These are phyloP conservation scores for Pogonognathellus flavescens DNA, from an alignment of 1,140 invertebrate genomes.

Conservation along the genomic window DNA sequence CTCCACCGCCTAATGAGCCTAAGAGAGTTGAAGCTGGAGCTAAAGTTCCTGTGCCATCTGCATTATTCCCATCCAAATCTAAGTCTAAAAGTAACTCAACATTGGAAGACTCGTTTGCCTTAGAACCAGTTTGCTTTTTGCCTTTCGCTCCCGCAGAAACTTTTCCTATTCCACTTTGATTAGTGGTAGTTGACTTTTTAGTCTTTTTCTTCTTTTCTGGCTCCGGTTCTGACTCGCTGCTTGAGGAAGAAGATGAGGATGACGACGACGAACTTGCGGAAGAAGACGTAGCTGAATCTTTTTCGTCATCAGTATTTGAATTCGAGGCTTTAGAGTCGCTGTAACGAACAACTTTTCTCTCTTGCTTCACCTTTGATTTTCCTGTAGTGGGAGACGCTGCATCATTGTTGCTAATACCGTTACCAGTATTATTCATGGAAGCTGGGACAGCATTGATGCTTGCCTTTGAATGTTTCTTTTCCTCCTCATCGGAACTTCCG, in stretches of 20 bases:
- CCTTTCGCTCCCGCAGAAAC: conserved; percentile 67
- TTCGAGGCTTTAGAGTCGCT: conserved; percentile 39
- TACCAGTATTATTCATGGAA: conserved; percentile 23
- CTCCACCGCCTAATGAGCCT: conserved; percentile 10
- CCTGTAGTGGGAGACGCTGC: conserved; percentile 11
- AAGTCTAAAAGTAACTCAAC: conserved; percentile 88
- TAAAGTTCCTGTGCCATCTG: conserved; percentile 8
- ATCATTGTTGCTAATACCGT: conserved; percentile 16
- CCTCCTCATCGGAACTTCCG: conserved; percentile 32
- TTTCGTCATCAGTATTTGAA: conserved; percentile 42
- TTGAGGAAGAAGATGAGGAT: not conserved
- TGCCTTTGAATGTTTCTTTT: conserved; percentile 35
- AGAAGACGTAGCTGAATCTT: conserved; percentile 23
- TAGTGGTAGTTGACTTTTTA: conserved; percentile 65
- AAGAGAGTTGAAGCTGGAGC: conserved; percentile 18
- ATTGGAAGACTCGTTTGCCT: conserved; percentile 70
- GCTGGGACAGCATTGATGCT: conserved; percentile 13
- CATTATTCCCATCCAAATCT: conserved; percentile 70
- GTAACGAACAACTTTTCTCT: conserved; percentile 57
- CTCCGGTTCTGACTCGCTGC: conserved; percentile 68
- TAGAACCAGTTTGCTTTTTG: conserved; percentile 47
- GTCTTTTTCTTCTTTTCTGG: conserved; percentile 70
- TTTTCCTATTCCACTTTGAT: conserved; percentile 63
- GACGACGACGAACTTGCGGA: conserved; percentile 51
- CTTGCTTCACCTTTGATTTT: conserved; percentile 51